phyloP scores from a whole-genome alignment of 2,113 vertebrate genomes.

The Ictidomys tridecemlineatus region DNA sequence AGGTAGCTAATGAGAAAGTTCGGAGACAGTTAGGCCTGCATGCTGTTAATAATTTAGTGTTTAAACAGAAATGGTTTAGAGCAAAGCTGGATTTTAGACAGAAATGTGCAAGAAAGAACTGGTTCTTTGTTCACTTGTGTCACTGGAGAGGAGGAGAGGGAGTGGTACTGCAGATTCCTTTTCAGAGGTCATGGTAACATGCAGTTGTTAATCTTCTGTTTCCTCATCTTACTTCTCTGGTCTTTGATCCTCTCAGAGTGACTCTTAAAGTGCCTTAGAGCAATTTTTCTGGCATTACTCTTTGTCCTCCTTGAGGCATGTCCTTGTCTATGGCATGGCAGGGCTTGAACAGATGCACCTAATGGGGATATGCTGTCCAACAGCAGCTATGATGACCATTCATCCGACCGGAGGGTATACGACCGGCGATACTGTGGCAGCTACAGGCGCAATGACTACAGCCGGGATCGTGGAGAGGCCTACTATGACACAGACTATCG shows the following conservation, averaged over 20 bases:
- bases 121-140: neutral
- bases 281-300: neutral
- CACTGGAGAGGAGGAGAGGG: too few species aligned
- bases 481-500: conserved; percentile 92
- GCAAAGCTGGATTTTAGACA: neutral
- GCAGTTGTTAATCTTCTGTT: neutral
- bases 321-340: neutral
- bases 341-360: neutral
- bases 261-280: neutral
- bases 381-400: conserved; percentile 93
- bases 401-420: conserved; percentile 91
- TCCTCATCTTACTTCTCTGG: neutral
- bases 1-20: neutral
- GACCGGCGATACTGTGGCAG: conserved; percentile 93
- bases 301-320: neutral
- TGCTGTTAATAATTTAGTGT: neutral
- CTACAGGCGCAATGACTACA: conserved; percentile 93
- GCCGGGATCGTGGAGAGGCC: conserved; percentile 90
- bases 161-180: neutral
- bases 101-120: neutral
- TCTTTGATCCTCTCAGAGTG: neutral
- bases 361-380: neutral
- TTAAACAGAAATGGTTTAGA: neutral
- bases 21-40: rapidly evolving
- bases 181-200: neutral